phyloP scores from a whole-genome alignment of 2,797 vertebrate species.

The Thunnus albacares region DNA sequence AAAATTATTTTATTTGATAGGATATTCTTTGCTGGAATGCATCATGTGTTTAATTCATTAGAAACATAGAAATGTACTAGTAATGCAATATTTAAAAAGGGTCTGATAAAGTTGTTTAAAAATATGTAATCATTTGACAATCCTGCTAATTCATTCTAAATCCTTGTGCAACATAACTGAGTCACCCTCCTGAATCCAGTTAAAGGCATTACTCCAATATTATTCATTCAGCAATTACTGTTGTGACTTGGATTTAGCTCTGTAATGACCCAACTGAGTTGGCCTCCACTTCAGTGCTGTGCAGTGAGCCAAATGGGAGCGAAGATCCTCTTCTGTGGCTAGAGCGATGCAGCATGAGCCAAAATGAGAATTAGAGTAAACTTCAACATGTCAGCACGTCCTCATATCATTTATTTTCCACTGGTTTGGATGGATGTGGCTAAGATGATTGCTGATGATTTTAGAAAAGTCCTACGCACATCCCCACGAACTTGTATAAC shows the following conservation, averaged over 20 bases:
- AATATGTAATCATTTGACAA: conserved; percentile 17
- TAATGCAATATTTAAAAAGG: not conserved
- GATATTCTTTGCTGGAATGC: not conserved
- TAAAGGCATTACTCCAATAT: conserved; percentile 54
- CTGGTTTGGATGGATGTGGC: conserved; percentile 73
- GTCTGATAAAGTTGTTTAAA: conserved; percentile 6
- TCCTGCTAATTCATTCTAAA: conserved; percentile 29
- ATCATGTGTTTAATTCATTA: not conserved
- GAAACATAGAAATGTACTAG: not conserved
- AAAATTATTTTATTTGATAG: not conserved
- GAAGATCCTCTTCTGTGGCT: conserved; percentile 75
- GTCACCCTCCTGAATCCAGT: conserved; percentile 49
- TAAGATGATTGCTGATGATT: conserved; percentile 69
- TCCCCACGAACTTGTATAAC: conserved; percentile 55
- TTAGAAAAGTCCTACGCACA: conserved; percentile 54
- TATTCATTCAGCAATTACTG: conserved; percentile 66
- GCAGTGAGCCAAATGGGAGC: conserved; percentile 66
- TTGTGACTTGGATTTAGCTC: conserved; percentile 61
- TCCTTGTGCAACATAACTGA: conserved; percentile 36
- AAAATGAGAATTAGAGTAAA: conserved; percentile 76
- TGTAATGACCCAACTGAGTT: conserved; percentile 62
- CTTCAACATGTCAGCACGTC: conserved; percentile 78
- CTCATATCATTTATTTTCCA: conserved; percentile 80
- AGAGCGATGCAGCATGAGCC: conserved; percentile 56
- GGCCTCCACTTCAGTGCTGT: conserved; percentile 55